Conservation (phyloP, 1,140 invertebrate species). For the Zaprionus kolodkinae region DNA sequence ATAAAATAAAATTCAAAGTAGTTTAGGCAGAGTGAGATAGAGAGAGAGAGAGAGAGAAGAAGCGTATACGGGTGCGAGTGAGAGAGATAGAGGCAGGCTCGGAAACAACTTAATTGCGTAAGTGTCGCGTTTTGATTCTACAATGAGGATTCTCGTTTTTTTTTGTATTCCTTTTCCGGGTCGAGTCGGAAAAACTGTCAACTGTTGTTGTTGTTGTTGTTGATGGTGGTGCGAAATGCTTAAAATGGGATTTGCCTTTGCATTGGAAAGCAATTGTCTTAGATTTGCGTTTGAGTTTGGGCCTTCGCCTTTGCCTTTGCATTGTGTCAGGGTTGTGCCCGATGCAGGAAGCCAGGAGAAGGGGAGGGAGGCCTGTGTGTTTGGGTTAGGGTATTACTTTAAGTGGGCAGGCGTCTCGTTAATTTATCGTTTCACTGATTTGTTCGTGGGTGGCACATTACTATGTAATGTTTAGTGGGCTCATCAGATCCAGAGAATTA, state of each 20-base stretch:
- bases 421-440: conserved; percentile 80
- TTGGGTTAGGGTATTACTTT: conserved; percentile 43
- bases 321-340: conserved; percentile 3
- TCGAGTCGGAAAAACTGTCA: conserved; percentile 35
- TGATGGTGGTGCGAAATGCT: conserved; percentile 60
- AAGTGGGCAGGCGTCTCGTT: conserved; percentile 52
- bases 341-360: neutral
- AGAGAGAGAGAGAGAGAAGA: neutral
- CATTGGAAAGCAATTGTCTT: conserved; percentile 84
- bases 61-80: conserved; percentile 16
- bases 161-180: neutral
- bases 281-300: conserved; percentile 67
- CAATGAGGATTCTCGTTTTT: conserved; percentile 41
- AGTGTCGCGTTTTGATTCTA: conserved; percentile 74
- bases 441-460: conserved; percentile 44
- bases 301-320: too few species aligned
- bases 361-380: neutral
- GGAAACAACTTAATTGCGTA: conserved; percentile 73
- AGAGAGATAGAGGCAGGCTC: conserved; percentile 23
- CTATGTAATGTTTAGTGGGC: conserved; percentile 16
- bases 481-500: neutral
- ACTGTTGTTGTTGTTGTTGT: conserved; percentile 16
- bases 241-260: conserved; percentile 54
- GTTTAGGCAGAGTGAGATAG: conserved; percentile 43
- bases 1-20: conserved; percentile 76